Conservation (phyloP, 2,888 invertebrate genomes). For the Philhelius pedissequus region DNA sequence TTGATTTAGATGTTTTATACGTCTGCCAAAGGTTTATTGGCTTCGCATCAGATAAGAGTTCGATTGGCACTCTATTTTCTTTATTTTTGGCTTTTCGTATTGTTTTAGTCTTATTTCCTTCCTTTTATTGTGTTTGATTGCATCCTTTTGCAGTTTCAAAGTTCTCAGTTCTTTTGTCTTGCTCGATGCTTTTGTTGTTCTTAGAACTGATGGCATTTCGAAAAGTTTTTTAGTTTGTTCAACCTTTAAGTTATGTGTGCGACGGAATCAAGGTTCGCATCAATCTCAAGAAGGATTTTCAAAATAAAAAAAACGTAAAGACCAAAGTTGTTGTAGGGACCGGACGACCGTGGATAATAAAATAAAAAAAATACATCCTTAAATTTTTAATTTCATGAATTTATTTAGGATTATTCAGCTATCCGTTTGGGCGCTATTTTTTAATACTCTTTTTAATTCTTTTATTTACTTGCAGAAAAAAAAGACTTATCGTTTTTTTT, state of each 20-base stretch:
- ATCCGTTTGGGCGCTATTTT: too few species aligned
- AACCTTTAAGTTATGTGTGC: slow-evolving; percentile 26
- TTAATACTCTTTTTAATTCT: too few species aligned
- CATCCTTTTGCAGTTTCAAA: slow-evolving; percentile 26
- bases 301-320: too few species aligned
- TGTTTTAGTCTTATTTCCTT: slow-evolving; percentile 12
- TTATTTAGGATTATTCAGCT: too few species aligned
- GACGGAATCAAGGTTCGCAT: slow-evolving; percentile 25
- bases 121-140: slow-evolving; percentile 34
- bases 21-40: slow-evolving; percentile 68
- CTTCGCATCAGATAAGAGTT: slow-evolving; percentile 68
- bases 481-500: too few species aligned
- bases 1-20: slow-evolving; percentile 68
- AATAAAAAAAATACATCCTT: too few species aligned
- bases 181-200: not conserved
- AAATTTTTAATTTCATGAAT: too few species aligned
- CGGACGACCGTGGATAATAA: too few species aligned
- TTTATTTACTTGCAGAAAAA: too few species aligned
- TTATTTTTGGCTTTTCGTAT: not conserved
- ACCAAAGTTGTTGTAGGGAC: too few species aligned
- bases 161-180: slow-evolving; percentile 32
- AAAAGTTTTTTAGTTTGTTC: slow-evolving; percentile 50
- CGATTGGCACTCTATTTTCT: slow-evolving; percentile 67
- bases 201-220: slow-evolving; percentile 7
- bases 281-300: not conserved